Base-by-base conservation (phyloP, 2,797 vertebrate species). In the Cirrhinus molitorella region DNA sequence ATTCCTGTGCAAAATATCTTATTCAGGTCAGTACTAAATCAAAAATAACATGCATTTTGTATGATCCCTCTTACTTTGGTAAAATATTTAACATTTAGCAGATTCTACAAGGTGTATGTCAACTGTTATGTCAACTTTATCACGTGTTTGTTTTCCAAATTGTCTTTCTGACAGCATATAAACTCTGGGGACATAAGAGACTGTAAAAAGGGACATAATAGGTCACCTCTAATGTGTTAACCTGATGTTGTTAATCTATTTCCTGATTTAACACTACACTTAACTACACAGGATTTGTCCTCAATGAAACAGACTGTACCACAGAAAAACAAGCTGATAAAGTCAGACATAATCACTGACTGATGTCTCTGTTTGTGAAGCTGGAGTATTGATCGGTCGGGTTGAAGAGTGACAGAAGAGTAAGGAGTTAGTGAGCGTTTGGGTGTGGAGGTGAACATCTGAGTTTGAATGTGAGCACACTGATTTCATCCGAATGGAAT, bases 401-500 rank as follows among this genome's bases (percentile, higher is more conserved):
- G 70, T 59, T 77, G 43, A 61, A 67, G 12, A 28, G 37, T 71
- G 61, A 83, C 74, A 63, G 14, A 31, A 31, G 6, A 63, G 25
- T 25, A 63, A 63, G 25, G 14, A 63, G 47, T n/a, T 43, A 71
- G 67, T 40, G 77, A 34, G 79, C 77, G 37, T 31, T 23, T 28
- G 75, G 84, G 82, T 82, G 28, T 83, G 70, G 70, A 68, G 61
- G 74, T 83, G 25, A 71, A 83, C 76, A 53, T 79, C 53, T 70
- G 47, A 28, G 37, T 79, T 49, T 84, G 76, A 59, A 87, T 77
- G 5, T 25, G 61, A 71, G 83, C 67, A 80, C 55, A 61, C 81
- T 91, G 85, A 91, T 91, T 89, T 90, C 81, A 90, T 76, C 53
- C 57, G 83, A 89, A 86, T 87, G 88, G 88, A 92, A 90, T 91